Evolutionary conservation across 2,888 invertebrate species (phyloP).

Genomic region (Pseudococcus viburni): DNA sequence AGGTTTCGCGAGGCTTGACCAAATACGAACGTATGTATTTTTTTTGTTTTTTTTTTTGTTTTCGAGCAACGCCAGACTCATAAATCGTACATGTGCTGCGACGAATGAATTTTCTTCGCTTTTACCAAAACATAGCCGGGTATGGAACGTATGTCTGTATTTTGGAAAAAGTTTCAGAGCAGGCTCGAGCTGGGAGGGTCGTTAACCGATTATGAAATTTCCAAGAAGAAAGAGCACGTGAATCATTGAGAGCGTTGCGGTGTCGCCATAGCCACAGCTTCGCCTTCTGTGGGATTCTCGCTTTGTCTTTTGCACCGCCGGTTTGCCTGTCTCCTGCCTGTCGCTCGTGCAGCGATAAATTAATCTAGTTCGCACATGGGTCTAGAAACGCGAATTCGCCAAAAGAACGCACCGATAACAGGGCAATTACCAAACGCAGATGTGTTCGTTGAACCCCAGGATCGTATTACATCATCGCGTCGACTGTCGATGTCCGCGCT

Average conservation of each 20-base stretch:
- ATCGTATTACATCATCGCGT: neutral
- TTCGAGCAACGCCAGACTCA: neutral
- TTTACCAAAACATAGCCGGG: neutral
- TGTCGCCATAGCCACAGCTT: neutral
- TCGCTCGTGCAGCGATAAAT: no score
- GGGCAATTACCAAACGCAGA: neutral
- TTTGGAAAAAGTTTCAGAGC: no score
- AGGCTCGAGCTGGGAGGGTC: neutral
- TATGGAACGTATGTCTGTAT: neutral
- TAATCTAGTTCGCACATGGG: no score
- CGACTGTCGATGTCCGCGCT: neutral
- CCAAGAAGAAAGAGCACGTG: neutral
- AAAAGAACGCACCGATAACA: neutral
- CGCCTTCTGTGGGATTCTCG: no score
- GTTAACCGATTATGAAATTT: neutral
- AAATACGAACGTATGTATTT: neutral
- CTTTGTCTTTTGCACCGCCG: no score
- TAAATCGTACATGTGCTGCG: slow-evolving; percentile 6
- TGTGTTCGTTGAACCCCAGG: neutral
- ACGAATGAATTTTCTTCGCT: slow-evolving; percentile 35
- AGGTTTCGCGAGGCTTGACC: no score
- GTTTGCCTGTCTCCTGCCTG: no score
- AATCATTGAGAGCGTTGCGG: neutral
- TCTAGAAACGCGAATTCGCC: neutral
- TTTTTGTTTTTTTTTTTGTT: neutral